A percentile compares a stretch with the other conserved stretches of the same genome.
These are phyloP conservation scores for Psilopsiagon aymara DNA, from an alignment of 2,113 vertebrate species.

Conservation along the genomic window DNA sequence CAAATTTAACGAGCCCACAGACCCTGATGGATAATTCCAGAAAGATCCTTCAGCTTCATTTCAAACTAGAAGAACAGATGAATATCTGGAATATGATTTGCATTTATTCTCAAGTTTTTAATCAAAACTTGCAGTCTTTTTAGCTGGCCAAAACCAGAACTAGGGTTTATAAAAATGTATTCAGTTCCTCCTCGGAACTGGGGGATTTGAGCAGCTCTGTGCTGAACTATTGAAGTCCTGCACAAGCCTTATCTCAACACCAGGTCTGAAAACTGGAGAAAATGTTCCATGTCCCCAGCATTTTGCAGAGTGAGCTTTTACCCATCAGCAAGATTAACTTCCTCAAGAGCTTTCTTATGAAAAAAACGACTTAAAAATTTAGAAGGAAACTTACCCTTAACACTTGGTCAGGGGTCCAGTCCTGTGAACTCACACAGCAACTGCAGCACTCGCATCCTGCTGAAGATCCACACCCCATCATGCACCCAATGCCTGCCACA, in stretches of 20 bases:
- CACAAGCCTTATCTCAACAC: neutral
- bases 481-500: accelerated
- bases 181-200: neutral
- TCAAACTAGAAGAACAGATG: slow-evolving; percentile 43
- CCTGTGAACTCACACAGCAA: neutral
- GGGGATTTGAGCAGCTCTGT: neutral
- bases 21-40: neutral
- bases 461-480: accelerated
- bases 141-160: slow-evolving; percentile 57
- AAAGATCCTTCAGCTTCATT: slow-evolving; percentile 45
- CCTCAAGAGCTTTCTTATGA: neutral
- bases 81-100: slow-evolving; percentile 44
- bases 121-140: slow-evolving; percentile 51
- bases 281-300: neutral
- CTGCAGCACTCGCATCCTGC: neutral
- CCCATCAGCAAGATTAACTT: neutral
- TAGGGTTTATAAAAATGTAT: slow-evolving; percentile 20
- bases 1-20: slow-evolving; percentile 52
- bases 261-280: neutral
- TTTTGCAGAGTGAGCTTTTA: neutral
- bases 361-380: neutral
- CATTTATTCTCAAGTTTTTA: slow-evolving; percentile 60
- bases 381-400: neutral
- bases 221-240: neutral
- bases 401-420: neutral